Percentiles rank a stretch among this genome's conserved stretches.
Evolutionary conservation across 1,140 invertebrate species (phyloP).

Genomic region (Drosophila asahinai): DNA sequence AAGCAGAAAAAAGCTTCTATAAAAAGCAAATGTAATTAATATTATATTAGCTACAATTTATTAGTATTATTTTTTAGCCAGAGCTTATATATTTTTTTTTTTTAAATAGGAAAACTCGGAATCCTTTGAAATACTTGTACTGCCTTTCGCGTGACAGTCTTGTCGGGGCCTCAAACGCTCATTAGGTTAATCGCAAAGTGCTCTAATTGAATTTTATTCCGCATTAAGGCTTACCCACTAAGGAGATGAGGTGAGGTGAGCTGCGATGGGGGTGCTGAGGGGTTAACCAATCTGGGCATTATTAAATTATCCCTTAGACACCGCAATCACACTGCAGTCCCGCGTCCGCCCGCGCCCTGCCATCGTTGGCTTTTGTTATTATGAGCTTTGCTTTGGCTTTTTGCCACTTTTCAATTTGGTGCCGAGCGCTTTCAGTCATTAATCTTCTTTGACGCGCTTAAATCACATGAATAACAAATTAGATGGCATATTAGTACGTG

Average conservation of each 20-base stretch:
- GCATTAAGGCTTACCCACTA: constrained; percentile 32
- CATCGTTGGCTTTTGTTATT: constrained; percentile 44
- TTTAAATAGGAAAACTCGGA: too few species aligned
- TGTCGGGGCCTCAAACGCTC: not conserved
- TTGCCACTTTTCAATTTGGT: constrained; percentile 45
- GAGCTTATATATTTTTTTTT: not conserved
- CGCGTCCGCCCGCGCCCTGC: too few species aligned
- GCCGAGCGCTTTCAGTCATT: constrained; percentile 61
- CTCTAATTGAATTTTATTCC: constrained; percentile 48
- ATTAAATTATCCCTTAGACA: constrained; percentile 56
- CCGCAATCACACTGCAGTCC: constrained; percentile 39
- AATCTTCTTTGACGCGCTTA: constrained; percentile 84
- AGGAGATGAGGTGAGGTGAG: not conserved
- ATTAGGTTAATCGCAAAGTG: constrained; percentile 38
- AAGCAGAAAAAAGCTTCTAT: too few species aligned
- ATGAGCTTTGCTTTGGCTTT: constrained; percentile 47
- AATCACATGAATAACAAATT: constrained; percentile 85
- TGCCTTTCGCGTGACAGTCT: not conserved
- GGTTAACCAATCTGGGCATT: constrained; percentile 52
- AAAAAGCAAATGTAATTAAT: too few species aligned
- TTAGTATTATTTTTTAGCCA: not conserved
- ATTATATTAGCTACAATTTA: too few species aligned
- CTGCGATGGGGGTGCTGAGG: not conserved
- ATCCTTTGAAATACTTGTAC: not conserved
- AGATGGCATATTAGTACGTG: constrained; percentile 79